Percentiles rank a stretch among this genome's conserved stretches.
Conservation (phyloP, 2,888 invertebrate genomes). For the Kuschelorhynchus macadamiae region DNA sequence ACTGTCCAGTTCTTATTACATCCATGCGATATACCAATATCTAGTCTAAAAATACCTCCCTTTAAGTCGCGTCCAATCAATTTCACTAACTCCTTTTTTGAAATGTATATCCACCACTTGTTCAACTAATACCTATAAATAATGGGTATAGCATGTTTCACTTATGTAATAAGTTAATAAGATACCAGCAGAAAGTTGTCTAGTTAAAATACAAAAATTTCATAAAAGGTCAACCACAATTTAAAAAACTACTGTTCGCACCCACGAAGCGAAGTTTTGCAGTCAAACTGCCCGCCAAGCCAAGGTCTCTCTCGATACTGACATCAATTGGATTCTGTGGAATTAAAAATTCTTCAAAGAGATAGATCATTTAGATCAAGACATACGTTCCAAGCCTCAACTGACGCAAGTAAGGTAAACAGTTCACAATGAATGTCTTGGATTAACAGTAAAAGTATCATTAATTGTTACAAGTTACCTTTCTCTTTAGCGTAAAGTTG, state of each 20-base stretch:
- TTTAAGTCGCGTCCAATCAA: conserved; percentile 19
- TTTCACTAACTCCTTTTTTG: conserved; percentile 12
- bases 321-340: conserved; percentile 41
- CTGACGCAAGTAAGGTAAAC: not conserved
- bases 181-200: conserved; percentile 33
- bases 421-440: conserved; percentile 28
- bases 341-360: conserved; percentile 42
- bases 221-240: conserved; percentile 38
- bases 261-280: conserved; percentile 20
- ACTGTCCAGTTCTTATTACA: conserved; percentile 12
- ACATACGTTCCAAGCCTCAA: conserved; percentile 27
- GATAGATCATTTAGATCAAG: conserved; percentile 38
- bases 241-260: conserved; percentile 31
- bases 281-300: conserved; percentile 27
- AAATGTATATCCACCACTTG: conserved; percentile 17
- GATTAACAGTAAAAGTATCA: conserved; percentile 48
- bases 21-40: conserved; percentile 11
- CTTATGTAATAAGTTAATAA: conserved; percentile 18
- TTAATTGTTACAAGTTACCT: conserved; percentile 42
- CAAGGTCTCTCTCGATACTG: conserved; percentile 43
- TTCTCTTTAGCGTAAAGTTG: conserved; percentile 45
- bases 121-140: conserved; percentile 6
- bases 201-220: conserved; percentile 25
- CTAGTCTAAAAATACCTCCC: conserved; percentile 2
- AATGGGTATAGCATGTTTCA: conserved; percentile 8